Base-by-base conservation (phyloP, 2,888 invertebrate genomes). In the Hydrotaea cyrtoneurina region DNA sequence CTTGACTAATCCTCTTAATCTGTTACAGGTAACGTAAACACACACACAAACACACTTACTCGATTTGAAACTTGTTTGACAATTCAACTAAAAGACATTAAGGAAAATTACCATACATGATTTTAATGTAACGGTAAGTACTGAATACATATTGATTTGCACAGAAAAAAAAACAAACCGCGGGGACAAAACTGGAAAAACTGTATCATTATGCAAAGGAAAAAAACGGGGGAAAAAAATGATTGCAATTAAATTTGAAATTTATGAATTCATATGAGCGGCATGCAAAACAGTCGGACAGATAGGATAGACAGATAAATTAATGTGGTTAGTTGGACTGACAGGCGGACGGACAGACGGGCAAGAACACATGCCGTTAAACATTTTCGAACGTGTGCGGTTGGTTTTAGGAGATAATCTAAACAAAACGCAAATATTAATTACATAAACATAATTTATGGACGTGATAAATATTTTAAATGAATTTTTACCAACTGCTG, bases 371-470 rank as follows among this genome's bases (percentile, higher is more conserved):
- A 26, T 26, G 26, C 59, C 59, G 59, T 13, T 23, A 11, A 21
- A 26, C 59, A 59, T 10, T 17, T 17, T 17, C 53, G 21, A 26
- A 57, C 21, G 10, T 15, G 62, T 62, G 31, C 26, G 62, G 23
- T 66, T 69, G 69, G 43, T 23, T 69, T 62, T 23, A 31, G 19
- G 46, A 69, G 69, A 69, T 69, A 17, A 69, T 69, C 69, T 69
- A 69, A 69, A 69, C 39, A 69, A 21, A 46, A 66, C 66, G 69
- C 66, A 69, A 69, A 69, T 69, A 69, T 69, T 69, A 69, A 69
- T 69, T 69, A 69, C 69, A 69, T 69, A 69, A 69, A 69, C 43
- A 69, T 69, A 69, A 69, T 69, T 23, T 69, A 69, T 69, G 13
- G 69, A 46, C 69, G 46, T 69, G 69, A 69, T 69, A 69, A 69